Evolutionary conservation across 2,113 vertebrate species (phyloP).

Genomic region (Tragelaphus strepsiceros): DNA sequence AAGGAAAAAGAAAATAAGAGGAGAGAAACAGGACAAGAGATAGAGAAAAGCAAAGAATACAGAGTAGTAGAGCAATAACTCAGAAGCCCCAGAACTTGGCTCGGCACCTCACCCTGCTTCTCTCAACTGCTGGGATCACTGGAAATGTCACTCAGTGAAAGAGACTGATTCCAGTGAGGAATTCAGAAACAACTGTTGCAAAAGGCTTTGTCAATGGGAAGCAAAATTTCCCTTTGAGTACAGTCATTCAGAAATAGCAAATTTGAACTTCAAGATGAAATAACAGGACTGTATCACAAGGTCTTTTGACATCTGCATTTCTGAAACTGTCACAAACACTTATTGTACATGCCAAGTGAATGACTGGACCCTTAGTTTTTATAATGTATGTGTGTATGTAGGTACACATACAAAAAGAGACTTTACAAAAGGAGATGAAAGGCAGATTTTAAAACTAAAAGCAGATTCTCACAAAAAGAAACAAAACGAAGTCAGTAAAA

Average conservation of each 20-base stretch:
- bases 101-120: background rate
- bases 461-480: background rate
- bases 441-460: slow-evolving; percentile 26
- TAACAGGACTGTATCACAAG: background rate
- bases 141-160: background rate
- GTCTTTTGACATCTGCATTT: slow-evolving; percentile 9
- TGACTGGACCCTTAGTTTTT: background rate
- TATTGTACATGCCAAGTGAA: background rate
- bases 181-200: background rate
- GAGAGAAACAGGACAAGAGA: background rate
- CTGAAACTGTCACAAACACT: background rate
- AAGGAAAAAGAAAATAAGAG: background rate
- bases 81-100: background rate
- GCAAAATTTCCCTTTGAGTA: background rate
- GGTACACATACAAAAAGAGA: background rate
- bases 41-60: background rate
- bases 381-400: background rate
- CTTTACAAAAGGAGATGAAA: background rate
- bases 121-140: background rate
- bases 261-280: slow-evolving; percentile 31
- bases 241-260: slow-evolving; percentile 28
- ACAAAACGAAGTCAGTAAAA: background rate
- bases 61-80: background rate
- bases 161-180: background rate
- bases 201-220: background rate